Conservation (phyloP, 2,113 vertebrate genomes). For the Origma solitaria region DNA sequence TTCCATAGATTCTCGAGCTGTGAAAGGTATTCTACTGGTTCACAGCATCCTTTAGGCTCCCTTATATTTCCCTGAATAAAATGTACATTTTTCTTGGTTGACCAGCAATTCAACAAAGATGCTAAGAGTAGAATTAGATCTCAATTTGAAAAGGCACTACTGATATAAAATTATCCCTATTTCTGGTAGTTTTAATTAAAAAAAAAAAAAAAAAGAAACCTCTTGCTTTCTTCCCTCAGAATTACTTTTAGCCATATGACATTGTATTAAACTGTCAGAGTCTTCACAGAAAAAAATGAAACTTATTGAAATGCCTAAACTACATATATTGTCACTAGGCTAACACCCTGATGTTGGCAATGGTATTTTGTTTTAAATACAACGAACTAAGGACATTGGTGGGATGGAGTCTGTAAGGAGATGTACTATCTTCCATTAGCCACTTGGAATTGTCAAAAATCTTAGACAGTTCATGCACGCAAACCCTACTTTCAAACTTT, state of each 20-base stretch:
- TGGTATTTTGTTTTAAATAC: neutral
- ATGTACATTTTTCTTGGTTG: neutral
- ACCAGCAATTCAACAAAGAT: neutral
- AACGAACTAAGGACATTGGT: neutral
- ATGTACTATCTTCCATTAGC: neutral
- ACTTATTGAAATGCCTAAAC: neutral
- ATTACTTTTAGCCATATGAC: neutral
- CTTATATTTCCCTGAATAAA: neutral
- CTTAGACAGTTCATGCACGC: neutral
- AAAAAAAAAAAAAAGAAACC: neutral
- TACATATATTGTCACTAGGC: neutral
- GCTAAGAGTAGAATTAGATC: neutral
- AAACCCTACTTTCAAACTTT: neutral
- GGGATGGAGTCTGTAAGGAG: neutral
- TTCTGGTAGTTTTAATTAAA: neutral
- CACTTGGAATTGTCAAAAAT: neutral
- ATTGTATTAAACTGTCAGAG: neutral
- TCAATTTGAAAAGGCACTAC: neutral
- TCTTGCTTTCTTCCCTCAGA: neutral
- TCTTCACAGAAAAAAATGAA: neutral
- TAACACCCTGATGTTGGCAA: neutral
- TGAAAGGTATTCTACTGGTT: neutral
- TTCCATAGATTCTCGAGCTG: neutral
- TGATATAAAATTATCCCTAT: neutral
- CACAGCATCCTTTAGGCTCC: neutral